Evolutionary conservation across 2,113 vertebrate species (phyloP), one percentile per base, ranked within the genome.

Genomic region (Arenaria interpres): DNA sequence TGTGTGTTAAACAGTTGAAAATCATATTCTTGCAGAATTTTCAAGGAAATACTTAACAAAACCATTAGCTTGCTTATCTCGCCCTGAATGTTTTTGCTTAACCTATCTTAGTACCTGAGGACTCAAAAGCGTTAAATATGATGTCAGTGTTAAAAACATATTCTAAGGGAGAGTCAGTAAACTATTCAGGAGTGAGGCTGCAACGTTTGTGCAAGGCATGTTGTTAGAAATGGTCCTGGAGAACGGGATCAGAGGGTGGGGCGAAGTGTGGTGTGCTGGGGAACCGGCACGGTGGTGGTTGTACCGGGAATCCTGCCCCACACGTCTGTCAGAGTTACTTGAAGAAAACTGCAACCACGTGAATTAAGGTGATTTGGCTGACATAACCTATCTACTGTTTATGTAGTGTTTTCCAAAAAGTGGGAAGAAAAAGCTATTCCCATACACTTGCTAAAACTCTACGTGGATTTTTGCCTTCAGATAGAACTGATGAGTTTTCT

Each of bases 301-400:
- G 39, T 17, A 14, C 0, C 1, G 33, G 24, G 56, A 69, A 21
- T 43, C 30, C 41, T 7, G 32, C 25, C 8, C 1, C 9, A 1
- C 0, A 14, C 0, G 0, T 16, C 35, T 7, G 30, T 30, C 11
- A 7, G 33, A 39, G 35, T 33, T 24, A 8, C 2, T 28, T 33
- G 23, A 51, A 48, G 50, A 57, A 45, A 43, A 45, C 5, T 4
- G 18, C 27, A 51, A 4, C 56, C 0, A 0, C 2, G 2, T 37
- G 11, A 57, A 9, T 56, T 19, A n/a, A 57, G 57, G 66, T 33
- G 22, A 28, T 51, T 33, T 0, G 2, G 23, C 17, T 39, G 37
- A 30, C 1, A 3, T 22, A 51, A 23, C 2, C 0, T 21, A 18
- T 41, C 33, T 45, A 4, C 14, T 21, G 19, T 60, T 60, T 22